Evolutionary conservation across 2,113 vertebrate species (phyloP).

Genomic region (Holacanthus passer): DNA sequence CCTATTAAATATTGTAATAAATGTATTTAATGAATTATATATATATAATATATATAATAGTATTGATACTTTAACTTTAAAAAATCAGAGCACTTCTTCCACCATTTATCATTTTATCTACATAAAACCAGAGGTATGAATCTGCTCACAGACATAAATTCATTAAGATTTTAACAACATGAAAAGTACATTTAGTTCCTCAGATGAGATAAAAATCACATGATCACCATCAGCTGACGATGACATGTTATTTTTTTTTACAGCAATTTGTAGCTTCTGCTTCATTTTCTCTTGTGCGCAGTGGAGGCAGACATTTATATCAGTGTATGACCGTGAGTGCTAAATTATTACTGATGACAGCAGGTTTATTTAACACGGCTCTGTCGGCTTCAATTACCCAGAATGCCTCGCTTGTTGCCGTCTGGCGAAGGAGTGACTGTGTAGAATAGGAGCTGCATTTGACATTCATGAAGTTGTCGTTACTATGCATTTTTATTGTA

Average conservation of each 20-base stretch:
- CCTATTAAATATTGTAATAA: not conserved
- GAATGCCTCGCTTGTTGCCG: constrained; percentile 73
- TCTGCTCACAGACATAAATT: not conserved
- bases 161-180: too few species aligned
- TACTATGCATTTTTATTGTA: constrained; percentile 69
- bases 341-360: not conserved
- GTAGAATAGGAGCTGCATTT: constrained; percentile 62
- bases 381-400: constrained; percentile 61
- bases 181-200: not conserved
- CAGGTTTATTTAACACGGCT: not conserved
- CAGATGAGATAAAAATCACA: constrained; percentile 25
- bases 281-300: not conserved
- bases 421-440: constrained; percentile 75
- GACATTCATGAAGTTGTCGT: constrained; percentile 45
- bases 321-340: too few species aligned
- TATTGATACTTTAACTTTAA: not conserved
- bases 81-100: too few species aligned
- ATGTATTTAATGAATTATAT: too few species aligned
- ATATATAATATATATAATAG: too few species aligned
- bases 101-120: too few species aligned
- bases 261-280: not conserved
- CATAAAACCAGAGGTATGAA: too few species aligned
- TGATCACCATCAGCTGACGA: constrained; percentile 70
- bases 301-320: too few species aligned
- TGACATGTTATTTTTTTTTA: constrained; percentile 56